Percentiles rank a stretch among this genome's conserved stretches.
phyloP scores from a whole-genome alignment of 2,888 invertebrate genomes.

The Dyspetes luteomarginatus region DNA sequence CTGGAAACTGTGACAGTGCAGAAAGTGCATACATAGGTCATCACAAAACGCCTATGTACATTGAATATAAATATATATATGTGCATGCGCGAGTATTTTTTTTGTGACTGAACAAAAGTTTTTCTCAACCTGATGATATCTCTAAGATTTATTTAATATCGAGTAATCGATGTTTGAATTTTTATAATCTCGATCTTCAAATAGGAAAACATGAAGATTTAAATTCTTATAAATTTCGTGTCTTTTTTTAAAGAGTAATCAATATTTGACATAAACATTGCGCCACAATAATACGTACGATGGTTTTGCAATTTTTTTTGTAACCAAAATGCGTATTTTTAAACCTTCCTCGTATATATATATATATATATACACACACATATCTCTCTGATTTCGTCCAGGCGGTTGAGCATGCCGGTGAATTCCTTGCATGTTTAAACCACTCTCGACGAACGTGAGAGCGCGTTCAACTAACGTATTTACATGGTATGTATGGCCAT shows the following conservation, averaged over 20 bases:
- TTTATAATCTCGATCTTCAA: too few relatives aligned
- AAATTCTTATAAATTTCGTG: too few relatives aligned
- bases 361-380: background rate
- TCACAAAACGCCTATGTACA: background rate
- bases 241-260: too few relatives aligned
- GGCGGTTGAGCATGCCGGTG: conserved; percentile 40
- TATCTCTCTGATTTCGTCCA: conserved; percentile 33
- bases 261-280: too few relatives aligned
- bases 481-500: conserved; percentile 17
- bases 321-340: too few relatives aligned
- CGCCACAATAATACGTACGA: too few relatives aligned
- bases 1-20: conserved; percentile 21
- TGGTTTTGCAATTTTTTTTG: too few relatives aligned
- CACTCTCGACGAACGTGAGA: background rate
- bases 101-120: too few relatives aligned
- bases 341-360: background rate
- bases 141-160: too few relatives aligned
- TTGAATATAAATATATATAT: background rate
- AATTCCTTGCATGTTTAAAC: conserved; percentile 32
- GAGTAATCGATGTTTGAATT: too few relatives aligned
- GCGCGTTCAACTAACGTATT: background rate
- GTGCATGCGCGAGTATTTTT: background rate
- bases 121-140: too few relatives aligned
- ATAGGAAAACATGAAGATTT: too few relatives aligned
- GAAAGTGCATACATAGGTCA: background rate